Percentiles rank a stretch among this genome's conserved stretches.
These are phyloP conservation scores for Parazoanthus swiftii DNA, from an alignment of 92 coral and sea anemone species.

Conservation along the genomic window DNA sequence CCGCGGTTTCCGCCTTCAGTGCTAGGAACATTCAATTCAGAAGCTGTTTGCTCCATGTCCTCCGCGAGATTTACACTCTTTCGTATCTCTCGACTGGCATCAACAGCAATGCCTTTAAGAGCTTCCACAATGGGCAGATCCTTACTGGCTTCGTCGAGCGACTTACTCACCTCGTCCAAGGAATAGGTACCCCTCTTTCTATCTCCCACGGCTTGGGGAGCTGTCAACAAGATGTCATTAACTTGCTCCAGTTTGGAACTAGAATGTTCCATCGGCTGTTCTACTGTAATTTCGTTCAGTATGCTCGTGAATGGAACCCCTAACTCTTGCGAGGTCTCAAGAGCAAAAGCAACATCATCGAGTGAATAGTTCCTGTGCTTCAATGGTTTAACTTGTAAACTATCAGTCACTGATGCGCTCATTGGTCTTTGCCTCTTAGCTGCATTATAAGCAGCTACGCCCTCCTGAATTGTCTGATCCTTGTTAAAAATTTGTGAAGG, in stretches of 20 bases:
- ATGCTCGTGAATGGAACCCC: constrained; percentile 66
- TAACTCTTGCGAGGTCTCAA: constrained; percentile 66
- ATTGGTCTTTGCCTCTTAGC: not conserved
- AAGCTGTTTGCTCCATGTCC: not conserved
- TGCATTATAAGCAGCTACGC: not conserved
- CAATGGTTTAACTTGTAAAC: constrained; percentile 36
- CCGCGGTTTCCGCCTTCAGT: constrained; percentile 49
- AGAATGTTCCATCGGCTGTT: constrained; percentile 2
- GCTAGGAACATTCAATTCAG: not conserved
- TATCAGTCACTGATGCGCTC: not conserved
- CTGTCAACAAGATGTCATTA: not conserved
- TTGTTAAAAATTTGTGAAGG: not conserved
- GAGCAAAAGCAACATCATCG: constrained; percentile 82
- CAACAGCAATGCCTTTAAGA: constrained; percentile 21
- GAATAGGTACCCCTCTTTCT: constrained; percentile 71
- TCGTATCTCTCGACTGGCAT: constrained; percentile 48
- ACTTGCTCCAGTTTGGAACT: not conserved
- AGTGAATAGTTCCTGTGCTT: constrained; percentile 66
- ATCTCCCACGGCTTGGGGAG: not conserved
- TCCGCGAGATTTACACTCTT: constrained; percentile 41
- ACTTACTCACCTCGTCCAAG: constrained; percentile 54
- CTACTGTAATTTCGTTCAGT: constrained; percentile 57
- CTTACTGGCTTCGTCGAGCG: constrained; percentile 48
- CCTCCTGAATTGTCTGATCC: not conserved
- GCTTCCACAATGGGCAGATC: constrained; percentile 38